Evolutionary conservation across 1,140 invertebrate genomes (phyloP), one percentile per base, ranked within the genome.

Genomic region (Proales similis): DNA sequence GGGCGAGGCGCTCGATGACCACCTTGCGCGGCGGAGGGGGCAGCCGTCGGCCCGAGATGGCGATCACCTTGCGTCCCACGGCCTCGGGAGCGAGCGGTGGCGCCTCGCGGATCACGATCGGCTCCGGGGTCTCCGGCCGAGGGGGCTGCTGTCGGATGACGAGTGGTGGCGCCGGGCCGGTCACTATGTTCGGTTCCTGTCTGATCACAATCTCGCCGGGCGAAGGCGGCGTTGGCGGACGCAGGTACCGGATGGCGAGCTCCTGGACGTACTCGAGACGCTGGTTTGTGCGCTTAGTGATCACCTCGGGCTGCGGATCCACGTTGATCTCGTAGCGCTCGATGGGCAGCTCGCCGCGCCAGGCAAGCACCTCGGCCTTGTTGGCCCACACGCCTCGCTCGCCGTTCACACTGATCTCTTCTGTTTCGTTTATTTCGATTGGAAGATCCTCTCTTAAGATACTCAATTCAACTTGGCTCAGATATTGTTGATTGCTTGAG

Each of bases 11-110:
- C 47, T 61, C 39, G 22, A 61, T 61, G 33, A 61, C 36, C 36
- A 61, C 53, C 47, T 46, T 26, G 2, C 53, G 38, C 24, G 38
- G 38, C 32, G 53, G 53, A 30, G 53, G 53, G 9, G 53, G 53
- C 11, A 27, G 42, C 9, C 17, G 12, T 38, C 26, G 17, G 14
- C 32, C 32, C 9, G 20, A 29, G 7, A 24, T 43, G 9, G 22
- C 24, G 14, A 61, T 30, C 3, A 61, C 17, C 32, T 43, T 46
- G 4, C 5, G 9, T 39, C 24, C 24, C 12, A 9, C 14, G 17
- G 17, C 14, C 4, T 5, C 4, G n/a, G 53, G 53, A 14, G 17
- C 5, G 0, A 4, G 11, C 12, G 53, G 53, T 20, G 53, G 53
- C 9, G 24, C 24, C n/a, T 61, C 53, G 17, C 53, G 38, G 22